Base-by-base conservation (phyloP, 2,888 invertebrate species). In the Mimachlamys varia region DNA sequence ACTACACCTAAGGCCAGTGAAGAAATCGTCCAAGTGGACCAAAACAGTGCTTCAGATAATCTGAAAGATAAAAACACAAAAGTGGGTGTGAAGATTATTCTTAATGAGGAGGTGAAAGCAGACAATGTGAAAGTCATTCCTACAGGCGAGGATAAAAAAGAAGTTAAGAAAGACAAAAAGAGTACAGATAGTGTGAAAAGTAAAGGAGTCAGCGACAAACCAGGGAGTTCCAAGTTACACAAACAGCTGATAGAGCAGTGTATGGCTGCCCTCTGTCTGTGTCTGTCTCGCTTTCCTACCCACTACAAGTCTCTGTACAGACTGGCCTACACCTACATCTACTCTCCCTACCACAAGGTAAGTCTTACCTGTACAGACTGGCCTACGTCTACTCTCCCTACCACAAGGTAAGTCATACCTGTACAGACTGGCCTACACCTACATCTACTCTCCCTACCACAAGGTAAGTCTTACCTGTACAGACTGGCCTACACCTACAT, bases 291-390 rank as follows among this genome's bases (percentile, higher is more conserved):
- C 88, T 98, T 99, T 96, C 98, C 98, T 0, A 98, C 98, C 94
- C 99, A 99, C 97, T 99, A 99, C 96, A 99, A 99, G 97, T 98
- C 99, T 0, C 97, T 99, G 90, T 99, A 99, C 96, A 97, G 99
- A 93, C 97, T 99, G 89, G 98, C 98, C 0, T 98, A 98, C 96
- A 98, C 98, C 95, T 98, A 98, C 96, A 98, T 93, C 88, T 90
- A 95, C 87, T 95, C 95, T 22, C 93, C 93, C 22, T 92, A 92
- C 89, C 94, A 94, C 90, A 95, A 95, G 95, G 94, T 94, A 91
- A n/a, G 12, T 17, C 22, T n/a, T 62, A 17, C 19, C 12, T n/a
- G n/a, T 19, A 13, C 53, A 7, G 44, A 44, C 4, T 44, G 44
- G 15, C 50, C 10, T 12, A 50, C 7, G 15, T 7, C 15, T 50